A percentile compares a stretch with the other conserved stretches of the same genome.
Conservation (phyloP, 2,888 invertebrate species). For the Marasmarcha lunaedactyla region DNA sequence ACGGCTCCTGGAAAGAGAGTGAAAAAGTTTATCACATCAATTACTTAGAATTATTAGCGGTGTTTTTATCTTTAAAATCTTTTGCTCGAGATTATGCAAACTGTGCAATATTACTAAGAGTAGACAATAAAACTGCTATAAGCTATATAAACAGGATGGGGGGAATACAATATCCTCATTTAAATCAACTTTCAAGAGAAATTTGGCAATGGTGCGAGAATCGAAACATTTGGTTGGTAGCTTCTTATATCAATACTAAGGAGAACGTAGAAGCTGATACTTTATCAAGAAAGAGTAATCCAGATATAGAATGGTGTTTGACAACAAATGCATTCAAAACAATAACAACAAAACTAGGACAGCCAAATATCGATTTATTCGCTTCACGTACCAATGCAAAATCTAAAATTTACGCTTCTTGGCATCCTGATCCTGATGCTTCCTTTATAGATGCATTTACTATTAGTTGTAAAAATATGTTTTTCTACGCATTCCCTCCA, state of each 20-base stretch:
- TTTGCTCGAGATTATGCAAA: neutral
- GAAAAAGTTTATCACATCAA: too few species aligned
- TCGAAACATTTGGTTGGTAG: neutral
- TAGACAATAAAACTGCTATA: neutral
- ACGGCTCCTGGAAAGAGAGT: too few species aligned
- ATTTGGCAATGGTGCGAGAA: conserved; percentile 14
- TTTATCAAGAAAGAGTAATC: neutral
- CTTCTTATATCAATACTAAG: neutral
- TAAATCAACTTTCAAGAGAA: neutral
- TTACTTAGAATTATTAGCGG: too few species aligned
- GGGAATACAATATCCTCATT: neutral
- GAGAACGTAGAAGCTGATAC: neutral
- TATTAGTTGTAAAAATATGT: too few species aligned
- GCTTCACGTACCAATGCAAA: too few species aligned
- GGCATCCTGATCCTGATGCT: too few species aligned
- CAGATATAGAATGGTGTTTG: neutral
- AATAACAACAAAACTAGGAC: neutral
- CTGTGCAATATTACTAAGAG: neutral
- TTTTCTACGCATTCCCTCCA: too few species aligned
- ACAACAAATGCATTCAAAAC: neutral
- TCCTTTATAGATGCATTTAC: too few species aligned
- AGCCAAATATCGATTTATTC: too few species aligned
- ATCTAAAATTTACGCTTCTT: too few species aligned
- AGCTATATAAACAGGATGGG: neutral
- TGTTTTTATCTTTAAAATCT: too few species aligned